Conservation (phyloP, 2,888 invertebrate species). For the Acleris laterana region DNA sequence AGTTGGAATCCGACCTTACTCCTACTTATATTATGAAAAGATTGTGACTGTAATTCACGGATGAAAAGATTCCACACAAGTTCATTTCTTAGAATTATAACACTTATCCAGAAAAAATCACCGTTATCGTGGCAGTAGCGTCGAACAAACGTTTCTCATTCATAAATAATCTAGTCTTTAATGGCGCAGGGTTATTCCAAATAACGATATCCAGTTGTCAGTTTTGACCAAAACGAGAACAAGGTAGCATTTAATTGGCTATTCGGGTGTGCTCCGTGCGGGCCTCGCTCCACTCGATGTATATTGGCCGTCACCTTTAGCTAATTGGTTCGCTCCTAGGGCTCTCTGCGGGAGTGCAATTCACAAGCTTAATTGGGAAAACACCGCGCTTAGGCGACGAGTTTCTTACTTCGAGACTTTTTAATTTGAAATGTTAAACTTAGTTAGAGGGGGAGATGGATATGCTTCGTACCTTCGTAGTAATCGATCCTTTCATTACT, state of each 20-base stretch:
- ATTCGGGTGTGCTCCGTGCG: slow-evolving; percentile 48
- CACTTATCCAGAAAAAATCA: no score
- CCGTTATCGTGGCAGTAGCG: no score
- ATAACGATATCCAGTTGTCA: not conserved
- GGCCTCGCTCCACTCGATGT: slow-evolving; percentile 44
- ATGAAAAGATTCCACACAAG: no score
- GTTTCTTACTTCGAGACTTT: slow-evolving; percentile 4
- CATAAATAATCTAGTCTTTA: no score
- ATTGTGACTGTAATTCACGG: no score
- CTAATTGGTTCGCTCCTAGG: slow-evolving; percentile 63
- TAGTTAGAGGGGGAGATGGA: not conserved
- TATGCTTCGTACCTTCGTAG: not conserved
- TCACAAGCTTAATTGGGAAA: slow-evolving; percentile 34
- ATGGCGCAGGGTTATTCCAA: not conserved
- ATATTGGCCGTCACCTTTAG: slow-evolving; percentile 66
- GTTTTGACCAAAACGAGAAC: slow-evolving; percentile 40
- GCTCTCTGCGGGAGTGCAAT: slow-evolving; percentile 29
- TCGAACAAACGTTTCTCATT: no score
- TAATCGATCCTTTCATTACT: not conserved
- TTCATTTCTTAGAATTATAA: no score
- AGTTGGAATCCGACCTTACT: no score
- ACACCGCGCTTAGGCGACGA: slow-evolving; percentile 30
- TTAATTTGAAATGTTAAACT: slow-evolving; percentile 3
- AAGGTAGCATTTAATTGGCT: slow-evolving; percentile 53
- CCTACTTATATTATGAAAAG: no score